Conservation (phyloP, 2,797 vertebrate genomes). For the Glossophaga mutica region DNA sequence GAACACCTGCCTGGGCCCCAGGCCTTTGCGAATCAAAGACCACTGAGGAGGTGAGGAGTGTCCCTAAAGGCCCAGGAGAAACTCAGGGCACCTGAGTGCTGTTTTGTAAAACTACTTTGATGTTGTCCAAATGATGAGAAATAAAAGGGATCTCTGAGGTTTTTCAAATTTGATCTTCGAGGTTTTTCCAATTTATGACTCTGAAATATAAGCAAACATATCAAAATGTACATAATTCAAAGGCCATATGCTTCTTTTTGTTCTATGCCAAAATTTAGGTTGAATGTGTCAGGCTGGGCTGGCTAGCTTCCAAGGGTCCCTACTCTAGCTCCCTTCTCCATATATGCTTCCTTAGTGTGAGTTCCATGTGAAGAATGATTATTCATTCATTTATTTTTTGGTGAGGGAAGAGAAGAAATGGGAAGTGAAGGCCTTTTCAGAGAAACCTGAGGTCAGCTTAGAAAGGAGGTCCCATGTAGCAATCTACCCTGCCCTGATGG, state of each 20-base stretch:
- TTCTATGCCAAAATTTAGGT: not conserved
- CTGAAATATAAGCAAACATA: not conserved
- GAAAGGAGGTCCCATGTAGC: not conserved
- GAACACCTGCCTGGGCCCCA: not conserved
- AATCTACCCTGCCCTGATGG: not conserved
- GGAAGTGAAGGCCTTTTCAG: not conserved
- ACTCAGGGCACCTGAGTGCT: not conserved
- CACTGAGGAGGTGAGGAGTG: not conserved
- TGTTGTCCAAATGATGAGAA: constrained; percentile 9
- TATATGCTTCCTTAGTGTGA: not conserved
- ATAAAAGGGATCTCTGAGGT: not conserved
- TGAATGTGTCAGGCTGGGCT: not conserved
- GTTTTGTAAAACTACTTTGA: not conserved
- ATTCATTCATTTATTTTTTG: not conserved
- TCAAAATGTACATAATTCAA: not conserved
- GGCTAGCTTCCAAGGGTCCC: not conserved
- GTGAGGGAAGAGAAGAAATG: not conserved
- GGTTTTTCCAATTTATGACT: not conserved
- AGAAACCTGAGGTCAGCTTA: not conserved
- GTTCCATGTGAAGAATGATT: not conserved
- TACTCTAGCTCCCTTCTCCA: not conserved
- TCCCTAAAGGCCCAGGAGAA: not conserved
- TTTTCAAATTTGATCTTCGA: not conserved
- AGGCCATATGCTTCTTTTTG: not conserved
- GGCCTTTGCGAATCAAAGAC: not conserved